Evolutionary conservation across 2,888 invertebrate species (phyloP).

Genomic region (Yponomeuta cagnagella): DNA sequence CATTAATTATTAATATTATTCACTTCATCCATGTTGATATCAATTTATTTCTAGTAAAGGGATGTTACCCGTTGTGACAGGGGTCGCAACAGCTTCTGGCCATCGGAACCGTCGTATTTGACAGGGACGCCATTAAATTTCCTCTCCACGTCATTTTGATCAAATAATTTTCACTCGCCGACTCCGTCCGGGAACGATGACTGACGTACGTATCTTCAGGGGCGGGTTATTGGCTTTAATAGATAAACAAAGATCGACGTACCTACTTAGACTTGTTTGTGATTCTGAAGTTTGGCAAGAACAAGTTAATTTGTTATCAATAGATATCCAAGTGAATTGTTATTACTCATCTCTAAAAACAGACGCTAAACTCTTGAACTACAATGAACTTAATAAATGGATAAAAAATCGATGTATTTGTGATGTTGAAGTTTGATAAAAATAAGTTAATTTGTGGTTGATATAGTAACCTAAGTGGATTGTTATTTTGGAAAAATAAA

Average conservation of each 20-base stretch:
- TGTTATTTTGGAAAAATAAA: too few species aligned
- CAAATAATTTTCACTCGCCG: constrained; percentile 13
- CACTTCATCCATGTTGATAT: neutral
- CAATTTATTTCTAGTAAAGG: constrained; percentile 14
- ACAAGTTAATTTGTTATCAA: too few species aligned
- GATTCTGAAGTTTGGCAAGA: too few species aligned
- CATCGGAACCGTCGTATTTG: constrained; percentile 62
- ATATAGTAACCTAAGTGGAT: too few species aligned
- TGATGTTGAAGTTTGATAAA: too few species aligned
- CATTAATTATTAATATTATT: constrained; percentile 17
- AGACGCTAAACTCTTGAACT: too few species aligned
- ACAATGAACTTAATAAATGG: too few species aligned
- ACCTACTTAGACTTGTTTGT: too few species aligned
- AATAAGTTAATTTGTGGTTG: too few species aligned
- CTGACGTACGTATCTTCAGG: neutral
- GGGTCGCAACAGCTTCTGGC: constrained; percentile 63
- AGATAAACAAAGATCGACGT: neutral
- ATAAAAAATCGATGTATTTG: too few species aligned
- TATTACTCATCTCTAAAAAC: too few species aligned
- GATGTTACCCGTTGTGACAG: constrained; percentile 57
- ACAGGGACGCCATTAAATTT: constrained; percentile 45
- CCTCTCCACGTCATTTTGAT: constrained; percentile 29
- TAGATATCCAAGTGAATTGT: too few species aligned
- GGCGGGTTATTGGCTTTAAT: neutral
- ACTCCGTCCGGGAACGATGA: neutral